These are phyloP conservation scores for Zoanthus gigantus DNA, from an alignment of 92 coral and sea anemone genomes.

Conservation along the genomic window DNA sequence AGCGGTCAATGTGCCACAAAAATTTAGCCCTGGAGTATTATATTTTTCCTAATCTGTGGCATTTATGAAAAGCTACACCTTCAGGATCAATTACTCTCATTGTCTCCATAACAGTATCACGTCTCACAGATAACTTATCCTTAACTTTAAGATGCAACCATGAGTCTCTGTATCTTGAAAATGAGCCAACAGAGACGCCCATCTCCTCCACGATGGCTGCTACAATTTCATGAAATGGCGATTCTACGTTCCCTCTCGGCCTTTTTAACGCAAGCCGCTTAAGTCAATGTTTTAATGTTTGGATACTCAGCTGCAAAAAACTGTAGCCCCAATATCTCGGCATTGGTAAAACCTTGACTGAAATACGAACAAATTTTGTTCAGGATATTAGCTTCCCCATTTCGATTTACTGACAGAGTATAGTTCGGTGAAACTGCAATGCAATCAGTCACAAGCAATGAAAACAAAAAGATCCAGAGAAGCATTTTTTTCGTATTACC, in stretches of 20 bases:
- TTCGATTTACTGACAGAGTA: constrained; percentile 11
- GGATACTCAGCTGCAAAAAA: constrained; percentile 19
- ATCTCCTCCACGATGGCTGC: constrained; percentile 43
- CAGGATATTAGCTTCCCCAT: neutral
- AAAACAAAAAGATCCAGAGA: constrained; percentile 4
- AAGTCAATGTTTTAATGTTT: constrained; percentile 40
- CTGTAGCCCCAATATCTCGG: constrained; percentile 10
- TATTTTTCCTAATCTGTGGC: constrained; percentile 37
- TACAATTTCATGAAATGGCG: constrained; percentile 39
- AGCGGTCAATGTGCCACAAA: no score
- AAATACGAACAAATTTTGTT: constrained; percentile 10
- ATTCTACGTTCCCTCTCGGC: constrained; percentile 27
- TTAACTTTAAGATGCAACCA: constrained; percentile 42
- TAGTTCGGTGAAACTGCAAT: constrained; percentile 27
- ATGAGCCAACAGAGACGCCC: constrained; percentile 43
- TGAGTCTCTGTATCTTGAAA: constrained; percentile 54
- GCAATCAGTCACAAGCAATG: neutral
- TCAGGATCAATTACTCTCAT: constrained; percentile 59
- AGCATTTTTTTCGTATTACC: neutral
- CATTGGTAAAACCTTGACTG: neutral
- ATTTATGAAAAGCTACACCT: constrained; percentile 39
- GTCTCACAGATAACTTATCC: constrained; percentile 46
- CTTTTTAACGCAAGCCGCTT: constrained; percentile 12
- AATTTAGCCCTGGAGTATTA: neutral
- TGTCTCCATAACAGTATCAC: constrained; percentile 56